These are phyloP conservation scores for Cephus pygmeus DNA, from an alignment of 2,888 invertebrate species.

Conservation along the genomic window DNA sequence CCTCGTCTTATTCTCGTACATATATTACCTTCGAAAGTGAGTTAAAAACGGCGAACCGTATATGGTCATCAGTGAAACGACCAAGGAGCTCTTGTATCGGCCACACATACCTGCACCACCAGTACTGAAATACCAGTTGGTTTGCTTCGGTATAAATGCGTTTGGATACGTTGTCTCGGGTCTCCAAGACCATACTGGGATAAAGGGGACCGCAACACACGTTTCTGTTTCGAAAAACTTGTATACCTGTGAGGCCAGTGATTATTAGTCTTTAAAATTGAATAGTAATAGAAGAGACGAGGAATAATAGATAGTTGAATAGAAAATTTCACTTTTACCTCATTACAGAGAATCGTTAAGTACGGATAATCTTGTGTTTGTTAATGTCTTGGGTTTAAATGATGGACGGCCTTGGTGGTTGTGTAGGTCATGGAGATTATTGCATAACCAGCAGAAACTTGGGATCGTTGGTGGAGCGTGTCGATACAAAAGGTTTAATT, in stretches of 20 bases:
- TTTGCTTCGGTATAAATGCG: not conserved
- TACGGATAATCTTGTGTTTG: not conserved
- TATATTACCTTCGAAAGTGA: conserved; percentile 44
- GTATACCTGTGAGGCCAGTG: not conserved
- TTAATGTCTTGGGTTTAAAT: not conserved
- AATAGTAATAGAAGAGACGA: not conserved
- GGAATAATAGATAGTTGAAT: not conserved
- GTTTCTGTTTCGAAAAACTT: not conserved
- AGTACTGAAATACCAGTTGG: not conserved
- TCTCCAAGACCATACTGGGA: conserved; percentile 31
- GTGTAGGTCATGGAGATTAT: not conserved
- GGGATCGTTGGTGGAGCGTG: not conserved
- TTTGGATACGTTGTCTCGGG: not conserved
- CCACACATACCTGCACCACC: not conserved
- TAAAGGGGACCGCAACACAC: conserved; percentile 18
- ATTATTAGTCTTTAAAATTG: not conserved
- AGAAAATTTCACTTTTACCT: not conserved
- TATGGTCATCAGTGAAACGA: conserved; percentile 39
- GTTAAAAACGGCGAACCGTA: conserved; percentile 52
- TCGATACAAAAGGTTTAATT: not conserved
- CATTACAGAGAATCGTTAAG: not conserved
- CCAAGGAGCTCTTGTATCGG: conserved; percentile 4
- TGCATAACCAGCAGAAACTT: not conserved
- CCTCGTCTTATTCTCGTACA: not conserved
- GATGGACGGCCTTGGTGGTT: not conserved